A percentile compares a stretch with the other conserved stretches of the same genome.
phyloP scores from a whole-genome alignment of 2,888 invertebrate genomes.

The Leptinotarsa peninsularis region DNA sequence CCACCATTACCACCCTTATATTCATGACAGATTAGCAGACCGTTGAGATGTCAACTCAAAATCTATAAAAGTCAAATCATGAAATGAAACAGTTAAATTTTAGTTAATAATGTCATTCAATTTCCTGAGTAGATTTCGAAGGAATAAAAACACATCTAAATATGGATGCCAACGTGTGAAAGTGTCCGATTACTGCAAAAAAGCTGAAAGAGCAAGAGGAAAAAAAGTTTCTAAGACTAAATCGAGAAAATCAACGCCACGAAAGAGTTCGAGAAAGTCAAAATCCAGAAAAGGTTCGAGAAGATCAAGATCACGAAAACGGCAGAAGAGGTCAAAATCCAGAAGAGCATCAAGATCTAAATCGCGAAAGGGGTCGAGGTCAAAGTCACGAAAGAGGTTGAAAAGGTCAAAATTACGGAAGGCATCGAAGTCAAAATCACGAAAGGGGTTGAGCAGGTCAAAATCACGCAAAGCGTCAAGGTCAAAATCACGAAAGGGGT shows the following conservation, averaged over 20 bases:
- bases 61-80: not conserved
- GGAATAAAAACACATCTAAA: not conserved
- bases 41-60: not conserved
- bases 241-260: not conserved
- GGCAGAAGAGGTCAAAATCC: not conserved
- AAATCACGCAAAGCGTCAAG: no score
- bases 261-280: not conserved
- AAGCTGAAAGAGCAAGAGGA: not conserved
- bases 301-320: not conserved
- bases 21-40: not conserved
- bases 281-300: not conserved
- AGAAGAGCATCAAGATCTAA: not conserved
- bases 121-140: conserved; percentile 6
- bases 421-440: no score
- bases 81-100: conserved; percentile 19
- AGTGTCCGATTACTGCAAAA: conserved; percentile 5
- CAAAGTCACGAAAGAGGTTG: no score
- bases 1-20: not conserved
- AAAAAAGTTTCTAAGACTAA: not conserved
- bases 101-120: conserved; percentile 24
- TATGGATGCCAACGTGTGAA: conserved; percentile 7
- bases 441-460: no score
- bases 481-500: no score
- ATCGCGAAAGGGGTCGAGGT: not conserved
- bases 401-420: no score